A percentile compares a stretch with the other conserved stretches of the same genome.
phyloP scores from a whole-genome alignment of 2,888 invertebrate species.

The Copidosoma aretas region DNA sequence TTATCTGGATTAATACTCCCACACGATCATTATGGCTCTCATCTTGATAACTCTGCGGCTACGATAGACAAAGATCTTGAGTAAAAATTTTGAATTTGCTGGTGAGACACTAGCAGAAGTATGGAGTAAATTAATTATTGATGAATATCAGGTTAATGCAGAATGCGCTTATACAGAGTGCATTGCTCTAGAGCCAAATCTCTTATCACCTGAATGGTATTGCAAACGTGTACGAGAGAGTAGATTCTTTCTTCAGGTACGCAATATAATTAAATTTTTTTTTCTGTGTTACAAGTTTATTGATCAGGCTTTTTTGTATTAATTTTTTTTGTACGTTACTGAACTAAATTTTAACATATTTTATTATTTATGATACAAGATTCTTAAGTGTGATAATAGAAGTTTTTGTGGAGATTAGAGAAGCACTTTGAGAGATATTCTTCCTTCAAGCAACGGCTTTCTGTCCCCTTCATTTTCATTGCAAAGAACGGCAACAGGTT shows the following conservation, averaged over 20 bases:
- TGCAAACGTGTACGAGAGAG: too few relatives aligned
- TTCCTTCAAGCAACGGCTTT: neutral
- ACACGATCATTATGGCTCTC: too few relatives aligned
- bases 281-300: too few relatives aligned
- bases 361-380: neutral
- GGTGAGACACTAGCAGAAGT: neutral
- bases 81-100: neutral
- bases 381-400: conserved; percentile 10
- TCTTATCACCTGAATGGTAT: too few relatives aligned
- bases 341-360: too few relatives aligned
- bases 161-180: neutral
- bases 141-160: neutral
- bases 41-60: too few relatives aligned
- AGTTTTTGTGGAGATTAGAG: neutral
- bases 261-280: too few relatives aligned
- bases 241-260: too few relatives aligned
- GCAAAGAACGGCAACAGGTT: neutral
- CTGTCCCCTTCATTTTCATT: neutral
- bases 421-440: neutral
- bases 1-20: neutral
- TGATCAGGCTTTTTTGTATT: too few relatives aligned
- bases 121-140: neutral
- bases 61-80: too few relatives aligned
- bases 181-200: too few relatives aligned
- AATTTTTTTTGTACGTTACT: neutral